These are phyloP conservation scores for Cephus runcator DNA, from an alignment of 2,888 invertebrate species.

Conservation along the genomic window DNA sequence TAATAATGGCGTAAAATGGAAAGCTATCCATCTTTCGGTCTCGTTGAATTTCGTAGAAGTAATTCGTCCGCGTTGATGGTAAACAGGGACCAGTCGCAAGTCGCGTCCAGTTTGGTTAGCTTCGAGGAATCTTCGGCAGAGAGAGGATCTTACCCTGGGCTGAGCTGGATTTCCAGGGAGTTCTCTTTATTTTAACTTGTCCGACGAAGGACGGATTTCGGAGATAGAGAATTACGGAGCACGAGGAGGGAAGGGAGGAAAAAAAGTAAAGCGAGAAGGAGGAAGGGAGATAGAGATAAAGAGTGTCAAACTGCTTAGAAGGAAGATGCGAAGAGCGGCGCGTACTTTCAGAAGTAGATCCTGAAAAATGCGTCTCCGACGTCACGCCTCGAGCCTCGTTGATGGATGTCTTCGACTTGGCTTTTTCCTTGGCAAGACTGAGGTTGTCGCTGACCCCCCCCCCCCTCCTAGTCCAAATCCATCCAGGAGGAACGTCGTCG, in stretches of 20 bases:
- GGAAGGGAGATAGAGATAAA: slow-evolving; percentile 12
- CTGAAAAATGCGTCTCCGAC: slow-evolving; percentile 8
- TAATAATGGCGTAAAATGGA: background rate
- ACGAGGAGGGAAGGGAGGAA: background rate
- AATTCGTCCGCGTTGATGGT: background rate
- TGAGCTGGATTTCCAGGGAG: background rate
- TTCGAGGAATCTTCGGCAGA: background rate
- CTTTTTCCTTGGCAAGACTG: background rate
- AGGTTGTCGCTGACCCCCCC: background rate
- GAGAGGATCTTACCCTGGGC: background rate
- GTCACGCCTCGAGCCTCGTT: slow-evolving; percentile 6
- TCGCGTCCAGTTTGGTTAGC: background rate
- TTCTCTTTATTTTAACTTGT: background rate
- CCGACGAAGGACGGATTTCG: background rate
- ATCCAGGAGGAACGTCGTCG: background rate
- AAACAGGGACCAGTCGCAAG: background rate
- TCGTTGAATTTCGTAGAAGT: background rate
- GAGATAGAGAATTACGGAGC: background rate
- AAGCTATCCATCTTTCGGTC: background rate
- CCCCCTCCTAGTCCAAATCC: background rate
- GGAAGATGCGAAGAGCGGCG: background rate
- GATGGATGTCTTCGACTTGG: slow-evolving; percentile 6
- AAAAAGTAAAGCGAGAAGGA: slow-evolving; percentile 14
- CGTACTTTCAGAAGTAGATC: slow-evolving; percentile 1
- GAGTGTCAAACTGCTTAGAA: slow-evolving; percentile 3